These are phyloP conservation scores for Digitonthophagus gazella DNA, from an alignment of 2,888 invertebrate species.

Conservation along the genomic window DNA sequence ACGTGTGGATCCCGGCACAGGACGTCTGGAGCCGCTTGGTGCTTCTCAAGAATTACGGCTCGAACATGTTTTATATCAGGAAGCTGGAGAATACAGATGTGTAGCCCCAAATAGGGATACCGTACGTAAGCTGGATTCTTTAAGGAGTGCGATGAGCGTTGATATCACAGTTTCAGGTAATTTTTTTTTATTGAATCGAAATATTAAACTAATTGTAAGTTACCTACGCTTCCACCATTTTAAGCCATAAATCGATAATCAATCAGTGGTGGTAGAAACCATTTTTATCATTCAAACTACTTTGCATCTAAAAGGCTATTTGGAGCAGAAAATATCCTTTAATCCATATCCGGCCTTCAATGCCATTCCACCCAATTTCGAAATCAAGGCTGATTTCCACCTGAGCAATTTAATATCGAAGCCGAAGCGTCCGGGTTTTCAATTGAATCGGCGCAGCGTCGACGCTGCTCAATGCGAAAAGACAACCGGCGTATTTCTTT, in stretches of 20 bases:
- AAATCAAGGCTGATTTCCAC: constrained; percentile 5
- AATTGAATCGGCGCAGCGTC: neutral
- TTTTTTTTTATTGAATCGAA: constrained; percentile 34
- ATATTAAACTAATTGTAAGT: neutral
- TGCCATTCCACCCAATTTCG: neutral
- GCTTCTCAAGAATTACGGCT: constrained; percentile 63
- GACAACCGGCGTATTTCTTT: constrained; percentile 17
- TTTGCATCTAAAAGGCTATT: neutral
- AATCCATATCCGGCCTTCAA: neutral
- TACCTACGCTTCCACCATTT: neutral
- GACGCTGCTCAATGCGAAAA: neutral
- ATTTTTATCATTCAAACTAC: neutral
- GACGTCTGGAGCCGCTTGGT: constrained; percentile 57
- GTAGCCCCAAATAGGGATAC: constrained; percentile 60
- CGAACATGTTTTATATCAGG: constrained; percentile 72
- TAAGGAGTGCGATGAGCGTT: constrained; percentile 53
- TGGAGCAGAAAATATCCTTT: no score
- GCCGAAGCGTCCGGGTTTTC: constrained; percentile 1
- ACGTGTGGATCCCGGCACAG: constrained; percentile 55
- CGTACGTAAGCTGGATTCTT: constrained; percentile 55
- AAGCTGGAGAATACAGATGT: constrained; percentile 74
- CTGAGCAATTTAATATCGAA: constrained; percentile 9
- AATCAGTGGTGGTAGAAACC: neutral
- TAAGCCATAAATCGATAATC: neutral
- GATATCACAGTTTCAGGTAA: constrained; percentile 58